These are phyloP conservation scores for Rotaria magnacalcarata DNA, from an alignment of 2,888 invertebrate genomes.

Conservation along the genomic window DNA sequence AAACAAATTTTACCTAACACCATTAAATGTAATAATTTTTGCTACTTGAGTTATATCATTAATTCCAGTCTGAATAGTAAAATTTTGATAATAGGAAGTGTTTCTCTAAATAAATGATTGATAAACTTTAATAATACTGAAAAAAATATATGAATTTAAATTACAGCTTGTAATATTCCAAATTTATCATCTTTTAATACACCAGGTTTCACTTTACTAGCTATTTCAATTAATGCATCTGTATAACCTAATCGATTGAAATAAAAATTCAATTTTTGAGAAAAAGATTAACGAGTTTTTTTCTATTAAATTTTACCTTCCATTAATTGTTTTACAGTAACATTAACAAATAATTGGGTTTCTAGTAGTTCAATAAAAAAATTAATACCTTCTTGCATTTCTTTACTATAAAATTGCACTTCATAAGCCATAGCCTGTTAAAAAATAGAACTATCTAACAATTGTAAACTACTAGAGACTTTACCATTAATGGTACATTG, in stretches of 20 bases:
- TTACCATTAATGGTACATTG: constrained; percentile 30
- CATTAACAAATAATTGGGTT: constrained; percentile 3
- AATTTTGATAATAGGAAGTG: constrained; percentile 26
- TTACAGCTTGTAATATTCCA: neutral
- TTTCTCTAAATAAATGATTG: neutral
- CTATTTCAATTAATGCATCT: constrained; percentile 4
- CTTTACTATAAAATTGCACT: neutral
- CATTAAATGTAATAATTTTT: constrained; percentile 24
- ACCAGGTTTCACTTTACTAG: neutral
- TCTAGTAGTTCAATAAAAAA: neutral
- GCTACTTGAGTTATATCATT: neutral
- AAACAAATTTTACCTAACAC: neutral
- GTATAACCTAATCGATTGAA: neutral
- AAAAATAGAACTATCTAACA: neutral
- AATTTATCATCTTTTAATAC: constrained; percentile 3
- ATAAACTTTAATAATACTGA: neutral
- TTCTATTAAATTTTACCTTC: neutral
- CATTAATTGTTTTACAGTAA: constrained; percentile 11
- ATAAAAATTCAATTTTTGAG: neutral
- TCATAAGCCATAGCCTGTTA: neutral
- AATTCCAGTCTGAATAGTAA: neutral
- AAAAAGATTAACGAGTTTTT: neutral
- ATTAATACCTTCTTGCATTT: neutral
- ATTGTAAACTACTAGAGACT: neutral
- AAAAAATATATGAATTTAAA: neutral